Conservation (phyloP, 2,888 invertebrate species). For the Oxycera nigricornis region DNA sequence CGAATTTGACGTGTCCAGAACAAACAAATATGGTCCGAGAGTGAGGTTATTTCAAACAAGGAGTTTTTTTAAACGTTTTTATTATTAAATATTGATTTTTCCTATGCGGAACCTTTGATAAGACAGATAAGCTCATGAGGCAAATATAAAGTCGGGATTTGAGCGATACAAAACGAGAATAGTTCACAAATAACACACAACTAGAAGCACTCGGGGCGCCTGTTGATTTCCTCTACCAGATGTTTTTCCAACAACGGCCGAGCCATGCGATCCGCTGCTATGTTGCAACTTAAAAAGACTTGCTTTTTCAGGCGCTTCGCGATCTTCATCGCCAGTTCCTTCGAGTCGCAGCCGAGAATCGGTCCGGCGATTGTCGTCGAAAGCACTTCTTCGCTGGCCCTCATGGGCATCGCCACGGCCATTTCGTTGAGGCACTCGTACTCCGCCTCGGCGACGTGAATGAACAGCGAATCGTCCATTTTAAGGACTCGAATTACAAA, state of each 20-base stretch:
- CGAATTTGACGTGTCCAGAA: not conserved
- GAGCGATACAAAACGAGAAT: not conserved
- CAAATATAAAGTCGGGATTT: not conserved
- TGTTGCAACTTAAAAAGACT: constrained; percentile 64
- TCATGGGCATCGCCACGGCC: constrained; percentile 54
- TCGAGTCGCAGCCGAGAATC: constrained; percentile 56
- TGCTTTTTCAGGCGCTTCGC: constrained; percentile 61
- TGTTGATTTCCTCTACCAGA: constrained; percentile 61
- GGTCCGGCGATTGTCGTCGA: constrained; percentile 60
- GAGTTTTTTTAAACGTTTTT: too few species aligned
- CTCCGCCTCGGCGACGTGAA: constrained; percentile 61
- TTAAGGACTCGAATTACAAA: constrained; percentile 61
- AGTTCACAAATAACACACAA: not conserved
- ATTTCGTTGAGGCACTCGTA: constrained; percentile 59
- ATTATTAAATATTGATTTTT: too few species aligned
- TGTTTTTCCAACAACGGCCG: constrained; percentile 59
- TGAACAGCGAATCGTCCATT: constrained; percentile 61
- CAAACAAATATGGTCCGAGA: not conserved
- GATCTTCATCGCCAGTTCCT: constrained; percentile 57
- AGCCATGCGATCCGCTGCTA: constrained; percentile 56
- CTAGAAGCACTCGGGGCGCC: constrained; percentile 53
- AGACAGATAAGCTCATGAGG: too few species aligned
- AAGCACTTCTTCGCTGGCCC: constrained; percentile 52
- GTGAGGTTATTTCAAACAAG: too few species aligned
- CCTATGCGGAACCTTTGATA: too few species aligned